Evolutionary conservation across 2,797 vertebrate species (phyloP).

Genomic region (Percopsis omiscomaycus): DNA sequence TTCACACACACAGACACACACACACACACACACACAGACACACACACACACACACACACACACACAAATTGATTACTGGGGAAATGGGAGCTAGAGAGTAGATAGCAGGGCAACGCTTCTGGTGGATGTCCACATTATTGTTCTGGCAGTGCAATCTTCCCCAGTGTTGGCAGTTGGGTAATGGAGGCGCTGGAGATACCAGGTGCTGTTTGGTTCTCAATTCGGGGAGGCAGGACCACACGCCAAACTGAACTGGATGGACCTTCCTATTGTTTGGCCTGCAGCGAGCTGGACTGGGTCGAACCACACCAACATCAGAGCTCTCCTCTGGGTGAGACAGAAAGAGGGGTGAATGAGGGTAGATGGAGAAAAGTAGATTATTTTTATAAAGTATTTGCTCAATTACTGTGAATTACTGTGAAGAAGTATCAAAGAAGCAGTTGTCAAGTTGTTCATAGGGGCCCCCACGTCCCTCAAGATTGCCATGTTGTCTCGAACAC

Average conservation of each 20-base stretch:
- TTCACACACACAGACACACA: constrained; percentile 1
- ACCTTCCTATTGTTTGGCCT: constrained; percentile 64
- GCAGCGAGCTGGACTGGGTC: constrained; percentile 20
- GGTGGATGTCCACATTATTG: constrained; percentile 71
- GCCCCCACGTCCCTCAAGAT: too few species aligned
- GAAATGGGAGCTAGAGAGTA: constrained; percentile 18
- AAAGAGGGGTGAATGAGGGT: neutral
- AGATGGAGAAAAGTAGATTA: constrained; percentile 14
- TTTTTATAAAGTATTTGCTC: too few species aligned
- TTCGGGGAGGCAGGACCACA: constrained; percentile 59
- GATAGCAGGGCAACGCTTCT: constrained; percentile 37
- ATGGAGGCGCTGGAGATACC: constrained; percentile 66
- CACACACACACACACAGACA: constrained; percentile 22
- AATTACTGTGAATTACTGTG: too few species aligned
- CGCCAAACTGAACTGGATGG: constrained; percentile 67
- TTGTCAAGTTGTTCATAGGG: too few species aligned
- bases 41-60: constrained; percentile 26
- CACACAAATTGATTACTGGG: constrained; percentile 33
- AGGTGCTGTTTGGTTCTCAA: constrained; percentile 63
- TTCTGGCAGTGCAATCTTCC: constrained; percentile 74
- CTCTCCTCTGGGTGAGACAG: constrained; percentile 16
- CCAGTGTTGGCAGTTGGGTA: constrained; percentile 64
- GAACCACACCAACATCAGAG: constrained; percentile 5
- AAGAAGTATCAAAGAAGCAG: too few species aligned
- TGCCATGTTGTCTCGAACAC: too few species aligned